These are phyloP conservation scores for Mus minutoides DNA, from an alignment of 2,797 vertebrate species.

Conservation along the genomic window DNA sequence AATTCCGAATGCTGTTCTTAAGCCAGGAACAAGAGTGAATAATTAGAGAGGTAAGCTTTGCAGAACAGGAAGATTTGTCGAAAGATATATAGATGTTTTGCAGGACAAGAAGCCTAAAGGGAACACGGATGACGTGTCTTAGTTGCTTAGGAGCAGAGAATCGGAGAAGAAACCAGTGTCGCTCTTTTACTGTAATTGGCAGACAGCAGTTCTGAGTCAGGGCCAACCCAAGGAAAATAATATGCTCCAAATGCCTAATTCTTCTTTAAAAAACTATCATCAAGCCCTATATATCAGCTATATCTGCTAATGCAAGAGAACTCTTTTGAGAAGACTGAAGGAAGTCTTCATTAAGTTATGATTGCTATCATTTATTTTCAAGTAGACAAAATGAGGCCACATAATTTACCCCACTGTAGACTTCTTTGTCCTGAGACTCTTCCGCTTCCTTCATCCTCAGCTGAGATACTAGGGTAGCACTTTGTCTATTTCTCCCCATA, in stretches of 20 bases:
- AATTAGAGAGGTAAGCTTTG: neutral
- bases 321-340: conserved; percentile 47
- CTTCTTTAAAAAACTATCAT: conserved; percentile 29
- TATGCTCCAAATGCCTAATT: conserved; percentile 10
- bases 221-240: neutral
- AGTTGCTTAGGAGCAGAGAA: neutral
- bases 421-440: neutral
- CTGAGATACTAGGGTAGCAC: neutral
- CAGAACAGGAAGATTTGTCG: neutral
- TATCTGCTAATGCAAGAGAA: neutral
- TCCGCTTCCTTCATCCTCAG: neutral
- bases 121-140: neutral
- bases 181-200: neutral
- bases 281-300: neutral
- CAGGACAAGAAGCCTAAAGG: neutral
- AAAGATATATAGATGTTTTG: neutral
- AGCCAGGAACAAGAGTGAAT: neutral
- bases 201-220: neutral
- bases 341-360: neutral
- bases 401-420: neutral
- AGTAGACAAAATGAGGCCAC: neutral
- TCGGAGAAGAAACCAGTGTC: neutral
- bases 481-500: neutral
- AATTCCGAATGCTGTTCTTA: neutral
- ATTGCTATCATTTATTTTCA: conserved; percentile 32